phyloP scores from a whole-genome alignment of 2,113 vertebrate genomes.

The Emydocephalus ijimae region DNA sequence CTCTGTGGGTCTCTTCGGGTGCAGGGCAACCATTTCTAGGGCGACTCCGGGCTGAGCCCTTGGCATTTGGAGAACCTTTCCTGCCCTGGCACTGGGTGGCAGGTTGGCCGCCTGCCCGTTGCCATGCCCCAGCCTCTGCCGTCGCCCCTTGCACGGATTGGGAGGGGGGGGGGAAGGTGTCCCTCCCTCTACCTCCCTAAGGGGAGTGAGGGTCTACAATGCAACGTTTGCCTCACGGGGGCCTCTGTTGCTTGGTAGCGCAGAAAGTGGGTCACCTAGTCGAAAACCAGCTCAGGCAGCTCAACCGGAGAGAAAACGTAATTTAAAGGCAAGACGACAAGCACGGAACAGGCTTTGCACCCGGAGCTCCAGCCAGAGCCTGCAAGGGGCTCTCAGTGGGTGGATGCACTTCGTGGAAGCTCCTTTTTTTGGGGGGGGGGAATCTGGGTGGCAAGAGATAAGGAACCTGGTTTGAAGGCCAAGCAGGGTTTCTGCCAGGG shows the following conservation, averaged over 20 bases:
- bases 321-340: background rate
- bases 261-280: conserved; percentile 49
- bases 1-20: background rate
- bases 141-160: rapidly evolving
- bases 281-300: background rate
- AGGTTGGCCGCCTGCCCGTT: background rate
- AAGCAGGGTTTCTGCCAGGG: no score
- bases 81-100: background rate
- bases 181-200: background rate
- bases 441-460: no score
- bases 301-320: background rate
- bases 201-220: background rate
- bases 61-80: background rate
- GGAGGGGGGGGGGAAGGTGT: no score
- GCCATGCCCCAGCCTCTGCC: background rate
- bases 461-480: no score
- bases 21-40: background rate
- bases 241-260: conserved; percentile 50
- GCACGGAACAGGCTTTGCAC: rapidly evolving
- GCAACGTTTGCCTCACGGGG: conserved; percentile 29
- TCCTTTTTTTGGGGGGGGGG: no score
- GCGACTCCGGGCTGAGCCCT: background rate
- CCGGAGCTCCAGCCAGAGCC: rapidly evolving
- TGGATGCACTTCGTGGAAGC: no score
- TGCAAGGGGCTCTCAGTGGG: background rate